Evolutionary conservation across 2,888 invertebrate genomes (phyloP).

Genomic region (Aspidapion aeneum): DNA sequence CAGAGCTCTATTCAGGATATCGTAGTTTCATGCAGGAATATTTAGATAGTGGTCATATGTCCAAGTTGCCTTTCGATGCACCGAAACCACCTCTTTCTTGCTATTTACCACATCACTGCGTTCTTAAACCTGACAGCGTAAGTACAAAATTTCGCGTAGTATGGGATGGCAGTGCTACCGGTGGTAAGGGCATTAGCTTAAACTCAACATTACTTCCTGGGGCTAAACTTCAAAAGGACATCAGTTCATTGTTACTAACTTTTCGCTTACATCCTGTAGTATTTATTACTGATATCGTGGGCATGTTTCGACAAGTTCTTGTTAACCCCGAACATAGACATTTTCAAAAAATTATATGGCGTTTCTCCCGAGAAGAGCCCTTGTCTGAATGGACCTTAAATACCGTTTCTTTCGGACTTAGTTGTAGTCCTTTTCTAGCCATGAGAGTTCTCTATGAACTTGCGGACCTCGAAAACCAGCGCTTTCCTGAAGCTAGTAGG

Average conservation of each 20-base stretch:
- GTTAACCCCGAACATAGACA: not conserved
- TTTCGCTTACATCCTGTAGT: conserved; percentile 6
- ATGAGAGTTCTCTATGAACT: conserved; percentile 5
- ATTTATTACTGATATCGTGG: too few relatives aligned
- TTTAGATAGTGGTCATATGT: conserved; percentile 9
- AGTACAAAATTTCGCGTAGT: conserved; percentile 18
- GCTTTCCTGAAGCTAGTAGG: conserved; percentile 8
- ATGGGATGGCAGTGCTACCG: conserved; percentile 8
- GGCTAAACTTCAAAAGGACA: too few relatives aligned
- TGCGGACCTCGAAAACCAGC: not conserved
- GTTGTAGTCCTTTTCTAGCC: conserved; percentile 5
- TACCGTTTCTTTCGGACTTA: conserved; percentile 11
- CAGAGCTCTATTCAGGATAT: conserved; percentile 4
- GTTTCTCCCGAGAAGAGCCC: conserved; percentile 8
- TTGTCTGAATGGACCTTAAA: conserved; percentile 7
- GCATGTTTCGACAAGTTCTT: conserved; percentile 9
- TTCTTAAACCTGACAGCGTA: conserved; percentile 14
- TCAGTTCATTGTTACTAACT: conserved; percentile 7
- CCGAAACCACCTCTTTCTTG: not conserved
- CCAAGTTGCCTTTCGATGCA: not conserved
- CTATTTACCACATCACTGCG: conserved; percentile 20
- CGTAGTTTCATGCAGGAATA: conserved; percentile 11
- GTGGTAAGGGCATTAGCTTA: conserved; percentile 1
- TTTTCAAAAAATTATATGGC: conserved; percentile 13
- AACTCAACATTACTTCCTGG: conserved; percentile 8